These are phyloP conservation scores for Hemitrygon akajei DNA, from an alignment of 2,797 vertebrate species.

Conservation along the genomic window DNA sequence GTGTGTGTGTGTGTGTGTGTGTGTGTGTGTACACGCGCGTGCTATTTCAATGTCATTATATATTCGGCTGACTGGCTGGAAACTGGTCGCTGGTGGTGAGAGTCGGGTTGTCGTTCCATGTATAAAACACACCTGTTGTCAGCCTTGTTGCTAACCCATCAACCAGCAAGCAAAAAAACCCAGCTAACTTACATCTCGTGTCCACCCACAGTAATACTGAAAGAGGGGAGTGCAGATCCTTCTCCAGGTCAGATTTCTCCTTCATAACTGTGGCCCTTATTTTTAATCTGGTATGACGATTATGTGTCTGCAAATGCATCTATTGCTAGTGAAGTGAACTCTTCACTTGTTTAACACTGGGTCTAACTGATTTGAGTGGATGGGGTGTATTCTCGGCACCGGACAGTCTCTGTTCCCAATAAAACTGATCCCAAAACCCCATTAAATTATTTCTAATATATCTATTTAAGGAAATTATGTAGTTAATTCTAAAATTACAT, in stretches of 20 bases:
- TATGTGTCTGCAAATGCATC: constrained; percentile 30
- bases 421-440: background rate
- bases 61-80: background rate
- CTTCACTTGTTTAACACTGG: background rate
- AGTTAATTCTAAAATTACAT: constrained; percentile 18
- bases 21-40: too few species aligned
- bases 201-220: background rate
- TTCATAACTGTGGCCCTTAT: constrained; percentile 5
- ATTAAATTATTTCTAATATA: background rate
- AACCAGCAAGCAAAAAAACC: background rate
- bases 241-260: constrained; percentile 10
- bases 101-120: background rate
- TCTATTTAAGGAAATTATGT: background rate
- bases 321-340: background rate
- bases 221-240: background rate
- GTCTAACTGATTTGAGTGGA: background rate
- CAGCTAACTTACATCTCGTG: background rate
- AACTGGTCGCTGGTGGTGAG: background rate
- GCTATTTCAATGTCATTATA: constrained; percentile 15
- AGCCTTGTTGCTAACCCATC: background rate
- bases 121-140: constrained; percentile 22
- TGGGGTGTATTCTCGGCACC: background rate
- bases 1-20: background rate
- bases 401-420: background rate
- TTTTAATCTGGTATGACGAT: constrained; percentile 32